A percentile compares a stretch with the other conserved stretches of the same genome.
Evolutionary conservation across 2,797 vertebrate species (phyloP).

Genomic region (Micrastur ruficollis): DNA sequence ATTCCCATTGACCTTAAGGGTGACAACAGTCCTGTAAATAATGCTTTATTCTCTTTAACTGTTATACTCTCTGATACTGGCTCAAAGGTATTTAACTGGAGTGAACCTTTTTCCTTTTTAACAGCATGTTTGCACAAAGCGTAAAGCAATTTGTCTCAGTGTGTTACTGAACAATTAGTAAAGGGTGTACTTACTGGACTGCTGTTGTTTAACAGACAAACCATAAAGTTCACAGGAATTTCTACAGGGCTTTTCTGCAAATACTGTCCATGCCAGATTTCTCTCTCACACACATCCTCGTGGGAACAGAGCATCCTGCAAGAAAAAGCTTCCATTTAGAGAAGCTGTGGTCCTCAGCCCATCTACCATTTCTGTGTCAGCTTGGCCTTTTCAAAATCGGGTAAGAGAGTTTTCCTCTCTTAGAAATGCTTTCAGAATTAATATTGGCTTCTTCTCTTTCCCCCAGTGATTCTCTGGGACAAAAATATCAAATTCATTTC

Average conservation of each 20-base stretch:
- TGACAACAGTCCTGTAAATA: conserved; percentile 50
- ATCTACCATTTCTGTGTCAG: not conserved
- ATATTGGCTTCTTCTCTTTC: not conserved
- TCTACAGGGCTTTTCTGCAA: not conserved
- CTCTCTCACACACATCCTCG: not conserved
- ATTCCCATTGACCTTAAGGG: conserved; percentile 34
- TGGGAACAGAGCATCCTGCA: not conserved
- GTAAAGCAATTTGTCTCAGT: not conserved
- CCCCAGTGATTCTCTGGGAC: not conserved
- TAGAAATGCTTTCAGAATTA: not conserved
- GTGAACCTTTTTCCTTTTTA: not conserved
- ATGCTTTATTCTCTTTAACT: not conserved
- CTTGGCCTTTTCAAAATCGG: not conserved
- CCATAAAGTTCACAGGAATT: not conserved
- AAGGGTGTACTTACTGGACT: not conserved
- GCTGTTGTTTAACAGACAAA: not conserved
- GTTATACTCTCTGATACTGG: not conserved
- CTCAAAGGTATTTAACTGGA: not conserved
- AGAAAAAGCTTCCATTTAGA: not conserved
- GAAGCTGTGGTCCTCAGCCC: not conserved
- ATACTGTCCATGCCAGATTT: not conserved
- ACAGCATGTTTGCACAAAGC: not conserved
- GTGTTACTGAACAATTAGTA: not conserved
- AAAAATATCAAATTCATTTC: not conserved
- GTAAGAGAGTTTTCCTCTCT: not conserved